Conservation (phyloP, 2,113 vertebrate genomes). For the Tupaia chinensis region DNA sequence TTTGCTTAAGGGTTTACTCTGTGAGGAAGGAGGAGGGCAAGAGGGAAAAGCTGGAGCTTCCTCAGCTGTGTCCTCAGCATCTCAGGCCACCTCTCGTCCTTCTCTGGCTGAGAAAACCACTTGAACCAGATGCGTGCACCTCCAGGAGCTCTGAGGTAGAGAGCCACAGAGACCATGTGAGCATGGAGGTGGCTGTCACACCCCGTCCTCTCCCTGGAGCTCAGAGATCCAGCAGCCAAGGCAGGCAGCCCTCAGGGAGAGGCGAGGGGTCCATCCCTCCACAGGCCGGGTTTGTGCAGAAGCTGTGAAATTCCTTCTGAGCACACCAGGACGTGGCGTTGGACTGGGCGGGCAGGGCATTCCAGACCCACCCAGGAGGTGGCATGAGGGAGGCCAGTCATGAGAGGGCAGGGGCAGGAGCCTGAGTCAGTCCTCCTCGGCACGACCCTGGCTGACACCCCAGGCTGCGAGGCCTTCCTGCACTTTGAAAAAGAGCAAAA, state of each 20-base stretch:
- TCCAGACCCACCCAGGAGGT: conserved; percentile 62
- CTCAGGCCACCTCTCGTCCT: background rate
- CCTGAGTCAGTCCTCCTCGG: conserved; percentile 56
- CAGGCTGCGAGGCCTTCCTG: background rate
- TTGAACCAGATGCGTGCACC: background rate
- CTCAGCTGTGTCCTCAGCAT: background rate
- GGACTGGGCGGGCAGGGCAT: conserved; percentile 42
- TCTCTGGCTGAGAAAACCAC: background rate
- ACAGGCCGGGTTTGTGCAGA: conserved; percentile 66
- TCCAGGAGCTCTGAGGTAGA: background rate
- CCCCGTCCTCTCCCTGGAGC: background rate
- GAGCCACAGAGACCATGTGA: fast-evolving
- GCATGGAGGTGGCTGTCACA: fast-evolving
- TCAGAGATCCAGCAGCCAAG: background rate
- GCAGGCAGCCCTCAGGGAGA: background rate
- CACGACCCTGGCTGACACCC: conserved; percentile 30
- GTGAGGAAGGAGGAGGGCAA: background rate
- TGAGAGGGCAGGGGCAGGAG: background rate
- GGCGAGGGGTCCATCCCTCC: background rate
- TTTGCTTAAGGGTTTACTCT: background rate
- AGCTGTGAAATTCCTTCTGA: conserved; percentile 84
- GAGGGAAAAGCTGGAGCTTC: background rate
- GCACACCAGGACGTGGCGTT: conserved; percentile 69
- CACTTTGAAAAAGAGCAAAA: background rate
- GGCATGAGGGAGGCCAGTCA: conserved; percentile 45